Evolutionary conservation across 1,140 invertebrate genomes (phyloP), one percentile per base, ranked within the genome.

Genomic region (Leucophenga varia): DNA sequence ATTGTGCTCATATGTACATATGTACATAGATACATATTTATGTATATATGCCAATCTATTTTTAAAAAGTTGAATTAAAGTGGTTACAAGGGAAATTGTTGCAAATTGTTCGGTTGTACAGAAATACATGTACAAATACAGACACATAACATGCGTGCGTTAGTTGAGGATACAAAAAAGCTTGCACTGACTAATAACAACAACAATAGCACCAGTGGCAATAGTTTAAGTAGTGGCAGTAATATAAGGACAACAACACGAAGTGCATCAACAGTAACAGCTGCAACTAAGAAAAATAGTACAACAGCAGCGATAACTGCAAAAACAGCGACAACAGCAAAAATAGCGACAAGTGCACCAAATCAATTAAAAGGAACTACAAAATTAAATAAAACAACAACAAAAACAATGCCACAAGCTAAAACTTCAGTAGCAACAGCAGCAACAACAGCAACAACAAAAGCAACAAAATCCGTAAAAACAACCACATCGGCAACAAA

Each of bases 91-190:
- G 9, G n/a, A 38, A 30, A 46, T 28, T 38, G 7, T 30, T 42
- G n/a, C 35, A 3, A 32, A 32, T 32, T 10, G 14, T n/a, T 32
- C 14, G 31, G 31, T n/a, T n/a, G 14, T n/a, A 32, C 8, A 30
- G 14, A 14, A n/a, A 12, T 32, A 14, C 31, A n/a, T 3, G 3
- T 32, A 32, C 12, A 32, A 14, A 12, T n/a, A 25, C 22, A 25
- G 22, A 25, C 10, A 25, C 22, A 30, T 47, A 69, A 65, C 46
- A 73, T 73, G 70, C 70, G 70, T 57, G 60, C 63, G 52, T 49
- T 73, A 25, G 61, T 56, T 39, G 70, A 73, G 48, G 70, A 73
- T 50, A 49, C 70, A 5, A 73, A 70, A 43, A 72, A 70, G 53
- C 52, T 65, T 20, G 64, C 57, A 31, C 34, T 69, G 35, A 59